Conservation (phyloP, 2,113 vertebrate species). For the Heptranchias perlo region DNA sequence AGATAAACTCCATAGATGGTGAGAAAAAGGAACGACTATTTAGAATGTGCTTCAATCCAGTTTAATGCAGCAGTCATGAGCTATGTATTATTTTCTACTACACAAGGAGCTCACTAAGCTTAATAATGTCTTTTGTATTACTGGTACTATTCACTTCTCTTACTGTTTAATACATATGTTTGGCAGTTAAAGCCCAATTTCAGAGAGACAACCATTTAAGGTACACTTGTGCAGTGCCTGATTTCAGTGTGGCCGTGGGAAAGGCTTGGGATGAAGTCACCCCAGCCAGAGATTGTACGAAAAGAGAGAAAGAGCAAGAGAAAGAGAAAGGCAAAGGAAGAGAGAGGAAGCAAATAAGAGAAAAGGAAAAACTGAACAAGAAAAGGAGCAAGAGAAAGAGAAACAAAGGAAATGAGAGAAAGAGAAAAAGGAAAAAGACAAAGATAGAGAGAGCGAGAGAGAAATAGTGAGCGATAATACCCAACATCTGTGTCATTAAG, state of each 20-base stretch:
- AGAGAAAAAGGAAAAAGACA: not conserved
- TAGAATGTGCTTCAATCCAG: not conserved
- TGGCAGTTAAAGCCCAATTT: not conserved
- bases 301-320: not conserved
- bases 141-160: not conserved
- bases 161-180: not conserved
- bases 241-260: not conserved
- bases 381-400: too few relatives aligned
- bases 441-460: too few relatives aligned
- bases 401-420: too few relatives aligned
- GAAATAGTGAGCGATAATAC: too few relatives aligned
- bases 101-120: not conserved
- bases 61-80: not conserved
- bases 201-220: not conserved
- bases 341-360: too few relatives aligned
- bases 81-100: not conserved
- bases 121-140: not conserved
- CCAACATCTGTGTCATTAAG: not conserved
- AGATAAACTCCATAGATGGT: not conserved
- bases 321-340: not conserved
- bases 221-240: not conserved
- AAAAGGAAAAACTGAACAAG: too few relatives aligned
- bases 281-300: not conserved
- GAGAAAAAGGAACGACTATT: not conserved
- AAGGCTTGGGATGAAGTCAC: not conserved